These are phyloP conservation scores for Calameuta pallipes DNA, from an alignment of 2,888 invertebrate species.

Conservation along the genomic window DNA sequence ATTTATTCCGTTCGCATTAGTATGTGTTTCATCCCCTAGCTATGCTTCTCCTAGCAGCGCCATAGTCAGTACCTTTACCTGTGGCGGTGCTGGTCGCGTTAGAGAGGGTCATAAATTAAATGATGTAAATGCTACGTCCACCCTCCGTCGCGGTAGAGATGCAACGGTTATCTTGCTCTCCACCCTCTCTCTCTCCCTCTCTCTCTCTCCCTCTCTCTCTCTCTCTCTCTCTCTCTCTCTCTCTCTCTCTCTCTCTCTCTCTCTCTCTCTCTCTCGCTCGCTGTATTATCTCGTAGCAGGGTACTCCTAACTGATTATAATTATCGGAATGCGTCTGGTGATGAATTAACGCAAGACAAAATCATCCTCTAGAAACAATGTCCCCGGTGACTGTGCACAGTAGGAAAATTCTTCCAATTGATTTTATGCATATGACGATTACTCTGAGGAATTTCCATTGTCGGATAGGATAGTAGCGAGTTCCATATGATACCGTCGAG, in stretches of 20 bases:
- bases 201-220: not conserved
- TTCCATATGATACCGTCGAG: not conserved
- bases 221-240: slow-evolving; percentile 17
- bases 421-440: not conserved
- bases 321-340: slow-evolving; percentile 40
- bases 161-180: slow-evolving; percentile 34
- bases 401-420: not conserved
- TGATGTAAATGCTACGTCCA: slow-evolving; percentile 66
- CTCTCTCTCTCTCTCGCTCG: slow-evolving; percentile 16
- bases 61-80: not conserved
- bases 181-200: slow-evolving; percentile 6
- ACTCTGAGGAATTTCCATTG: not conserved
- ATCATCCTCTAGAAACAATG: not conserved
- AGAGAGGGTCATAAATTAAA: slow-evolving; percentile 64
- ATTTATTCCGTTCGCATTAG: slow-evolving; percentile 62
- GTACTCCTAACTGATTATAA: slow-evolving; percentile 45
- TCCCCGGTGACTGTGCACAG: not conserved
- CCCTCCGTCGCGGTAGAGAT: slow-evolving; percentile 55
- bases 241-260: not conserved
- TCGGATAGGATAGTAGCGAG: not conserved
- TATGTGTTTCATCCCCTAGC: slow-evolving; percentile 44
- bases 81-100: slow-evolving; percentile 31
- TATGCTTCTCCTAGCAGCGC: not conserved
- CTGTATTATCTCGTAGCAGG: slow-evolving; percentile 7
- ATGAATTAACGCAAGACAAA: slow-evolving; percentile 27